phyloP scores from a whole-genome alignment of 2,797 vertebrate species.

The Labeo calbasu region DNA sequence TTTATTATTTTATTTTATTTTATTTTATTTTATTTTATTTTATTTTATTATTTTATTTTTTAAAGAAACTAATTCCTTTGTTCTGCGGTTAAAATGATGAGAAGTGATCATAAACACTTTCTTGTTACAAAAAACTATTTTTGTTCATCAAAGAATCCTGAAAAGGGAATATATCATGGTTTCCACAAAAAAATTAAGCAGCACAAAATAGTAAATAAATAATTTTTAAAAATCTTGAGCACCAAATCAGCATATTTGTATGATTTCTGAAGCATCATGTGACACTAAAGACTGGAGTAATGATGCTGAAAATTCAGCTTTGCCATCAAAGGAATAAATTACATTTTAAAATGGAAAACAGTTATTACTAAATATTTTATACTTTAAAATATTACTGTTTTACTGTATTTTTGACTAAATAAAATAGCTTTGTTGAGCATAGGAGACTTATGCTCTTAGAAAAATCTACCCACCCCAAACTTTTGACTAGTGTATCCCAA shows the following conservation, averaged over 20 bases:
- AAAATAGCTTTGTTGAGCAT: no score
- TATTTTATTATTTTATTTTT: not conserved
- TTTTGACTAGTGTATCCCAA: not conserved
- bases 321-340: not conserved
- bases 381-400: not conserved
- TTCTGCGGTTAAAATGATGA: not conserved
- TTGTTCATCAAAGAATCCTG: not conserved
- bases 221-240: not conserved
- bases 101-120: not conserved
- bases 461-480: not conserved
- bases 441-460: not conserved
- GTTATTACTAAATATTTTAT: no score
- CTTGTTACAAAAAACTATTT: not conserved
- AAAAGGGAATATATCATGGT: not conserved
- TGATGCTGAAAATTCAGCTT: not conserved
- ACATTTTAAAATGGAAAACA: not conserved
- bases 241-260: not conserved
- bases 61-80: not conserved
- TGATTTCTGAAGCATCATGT: not conserved
- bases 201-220: no score
- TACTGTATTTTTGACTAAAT: conserved; percentile 3
- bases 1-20: no score
- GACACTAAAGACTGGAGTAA: not conserved
- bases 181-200: not conserved
- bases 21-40: not conserved